Base-by-base conservation (phyloP, 2,113 vertebrate genomes). In the Ornithorhynchus anatinus region DNA sequence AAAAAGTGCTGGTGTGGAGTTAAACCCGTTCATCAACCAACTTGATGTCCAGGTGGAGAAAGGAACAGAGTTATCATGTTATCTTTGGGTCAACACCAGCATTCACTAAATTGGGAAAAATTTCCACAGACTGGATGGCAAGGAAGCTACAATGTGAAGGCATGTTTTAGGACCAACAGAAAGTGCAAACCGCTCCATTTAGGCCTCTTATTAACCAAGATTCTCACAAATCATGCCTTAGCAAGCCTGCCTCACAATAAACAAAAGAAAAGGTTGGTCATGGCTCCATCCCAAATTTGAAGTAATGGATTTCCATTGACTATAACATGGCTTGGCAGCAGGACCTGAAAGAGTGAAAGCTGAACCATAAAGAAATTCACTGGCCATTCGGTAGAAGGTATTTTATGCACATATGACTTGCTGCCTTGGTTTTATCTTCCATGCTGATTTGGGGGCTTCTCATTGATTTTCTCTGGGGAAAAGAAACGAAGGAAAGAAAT, bases 401-500 rank as follows among this genome's bases (percentile, higher is more conserved):
- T 69, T 75, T 70, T 42, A 23, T 31, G 37, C 0, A 0, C 45
- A 58, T 50, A 52, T 65, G 75, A 42, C 69, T 63, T 87, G 81
- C 76, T 58, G 40, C 47, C 62, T 74, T 31, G 70, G 66, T 83
- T 51, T 51, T 69, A 10, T 72, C 72, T 52, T 48, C 56, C 66
- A 63, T 10, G 31, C 69, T 84, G 77, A 29, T 79, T 87, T 61
- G 52, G 78, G n/a, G 14, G 65, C 23, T 52, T 19, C 3, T 6
- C 67, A 66, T 75, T 14, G 54, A 75, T 85, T 88, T 80, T 83
- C 62, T 37, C 44, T 69, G 73, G 79, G 75, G 45, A 71, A 73
- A 82, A 50, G 52, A 62, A 86, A 80, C 35, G 64, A 76, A 86
- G 61, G 56, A 76, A 85, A 75, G 57, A 42, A 71, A 81, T 70